Evolutionary conservation across 2,113 vertebrate species (phyloP), one percentile per base, ranked within the genome.

Genomic region (Nothobranchius furzeri): DNA sequence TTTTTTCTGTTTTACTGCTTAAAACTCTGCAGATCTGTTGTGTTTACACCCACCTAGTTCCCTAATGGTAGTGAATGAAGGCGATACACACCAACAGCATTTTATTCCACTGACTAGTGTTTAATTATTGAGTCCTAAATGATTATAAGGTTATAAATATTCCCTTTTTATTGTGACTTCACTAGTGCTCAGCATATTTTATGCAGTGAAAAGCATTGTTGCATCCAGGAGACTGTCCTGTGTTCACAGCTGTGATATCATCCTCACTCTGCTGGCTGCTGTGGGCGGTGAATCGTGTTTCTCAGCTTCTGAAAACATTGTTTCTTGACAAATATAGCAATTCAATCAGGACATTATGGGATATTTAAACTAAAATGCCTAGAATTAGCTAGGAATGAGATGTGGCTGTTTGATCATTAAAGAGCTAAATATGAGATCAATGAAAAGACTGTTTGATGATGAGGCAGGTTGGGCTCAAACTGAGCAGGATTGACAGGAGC

Each of bases 361-460:
- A 78, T 67, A 55, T 84, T 78, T 81, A 74, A 86, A 85, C 87
- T 73, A 60, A 72, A 79, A 83, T 68, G 70, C 9, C 49, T 60
- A 71, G 57, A 83, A 82, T 72, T 68, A 55, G 65, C 42, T 2
- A 10, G 36, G 72, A 73, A 61, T 69, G 73, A 65, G 56, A 71
- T 49, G 64, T 78, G 82, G 85, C 73, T 85, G 83, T 73, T 71
- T 86, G 78, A 88, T 90, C 87, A 90, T 92, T 88, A 89, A 86
- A 82, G 56, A 70, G 79, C 51, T 3, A 50, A 84, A 83, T 80
- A 74, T 82, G 76, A 78, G 80, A 82, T 84, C 78, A 90, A 91
- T 91, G 85, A 91, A 90, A 63, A 45, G 54, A 40, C 40, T 9
- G 69, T 78, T 43, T 73, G 86, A 89, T 85, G 87, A 87, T 84